Evolutionary conservation across 2,113 vertebrate species (phyloP).

Genomic region (Anhinga anhinga): DNA sequence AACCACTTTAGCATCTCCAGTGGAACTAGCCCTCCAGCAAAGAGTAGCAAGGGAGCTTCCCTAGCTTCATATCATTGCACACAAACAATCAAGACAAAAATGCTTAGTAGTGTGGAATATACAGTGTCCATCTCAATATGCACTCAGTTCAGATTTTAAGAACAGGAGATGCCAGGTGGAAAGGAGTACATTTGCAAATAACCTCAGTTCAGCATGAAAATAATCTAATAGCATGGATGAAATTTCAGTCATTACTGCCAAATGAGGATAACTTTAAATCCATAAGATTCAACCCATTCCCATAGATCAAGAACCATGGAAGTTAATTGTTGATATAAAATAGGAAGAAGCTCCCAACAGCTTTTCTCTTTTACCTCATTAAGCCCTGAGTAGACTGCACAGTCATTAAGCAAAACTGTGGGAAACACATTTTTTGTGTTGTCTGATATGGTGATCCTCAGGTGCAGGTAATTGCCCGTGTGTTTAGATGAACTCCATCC

Average conservation of each 20-base stretch:
- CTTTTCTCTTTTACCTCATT: slow-evolving; percentile 59
- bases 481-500: background rate
- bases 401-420: slow-evolving; percentile 5
- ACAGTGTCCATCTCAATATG: background rate
- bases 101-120: background rate
- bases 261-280: background rate
- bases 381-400: slow-evolving; percentile 29
- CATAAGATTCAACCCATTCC: background rate
- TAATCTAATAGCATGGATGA: background rate
- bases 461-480: background rate
- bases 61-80: background rate
- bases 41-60: background rate
- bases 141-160: background rate
- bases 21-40: slow-evolving; percentile 12
- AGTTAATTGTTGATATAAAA: slow-evolving; percentile 46
- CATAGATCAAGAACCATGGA: background rate
- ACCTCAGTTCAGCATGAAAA: background rate
- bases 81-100: background rate
- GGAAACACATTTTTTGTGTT: slow-evolving; percentile 3
- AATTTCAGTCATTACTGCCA: background rate
- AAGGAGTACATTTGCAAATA: background rate
- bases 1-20: background rate
- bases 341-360: background rate
- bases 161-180: background rate
- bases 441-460: background rate